These are phyloP conservation scores for Xenopus borealis DNA, from an alignment of 2,113 vertebrate species.

Conservation along the genomic window DNA sequence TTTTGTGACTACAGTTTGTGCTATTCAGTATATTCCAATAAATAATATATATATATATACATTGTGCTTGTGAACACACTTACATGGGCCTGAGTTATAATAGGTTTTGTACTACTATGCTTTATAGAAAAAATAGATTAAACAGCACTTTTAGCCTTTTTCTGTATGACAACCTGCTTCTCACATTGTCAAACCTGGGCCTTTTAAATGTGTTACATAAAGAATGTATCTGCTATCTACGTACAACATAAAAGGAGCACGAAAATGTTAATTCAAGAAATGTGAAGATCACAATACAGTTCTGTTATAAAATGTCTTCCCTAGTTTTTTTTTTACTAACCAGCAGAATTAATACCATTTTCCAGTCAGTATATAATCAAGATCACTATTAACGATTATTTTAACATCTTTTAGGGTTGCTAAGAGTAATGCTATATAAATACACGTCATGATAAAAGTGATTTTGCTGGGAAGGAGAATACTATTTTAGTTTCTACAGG, in stretches of 20 bases:
- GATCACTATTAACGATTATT: background rate
- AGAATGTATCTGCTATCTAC: background rate
- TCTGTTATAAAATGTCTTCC: background rate
- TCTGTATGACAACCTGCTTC: background rate
- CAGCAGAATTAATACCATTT: background rate
- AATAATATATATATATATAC: constrained; percentile 15
- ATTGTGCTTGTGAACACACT: constrained; percentile 31
- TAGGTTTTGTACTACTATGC: background rate
- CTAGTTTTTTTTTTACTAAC: background rate
- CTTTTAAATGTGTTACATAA: background rate
- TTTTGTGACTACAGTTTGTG: constrained; percentile 7
- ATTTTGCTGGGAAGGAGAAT: background rate
- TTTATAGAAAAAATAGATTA: background rate
- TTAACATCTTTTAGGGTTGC: background rate
- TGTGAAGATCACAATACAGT: constrained; percentile 1
- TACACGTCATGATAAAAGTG: background rate
- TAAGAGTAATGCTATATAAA: background rate
- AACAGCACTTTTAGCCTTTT: background rate
- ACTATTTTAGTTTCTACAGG: background rate
- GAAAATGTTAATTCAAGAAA: constrained; percentile 6
- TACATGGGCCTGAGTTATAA: constrained; percentile 8
- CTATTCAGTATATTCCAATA: constrained; percentile 2
- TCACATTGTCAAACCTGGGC: background rate
- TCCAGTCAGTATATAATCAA: background rate
- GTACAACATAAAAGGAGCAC: background rate